Evolutionary conservation across 2,888 invertebrate genomes (phyloP), one percentile per base, ranked within the genome.

Genomic region (Clitarchus hookeri): DNA sequence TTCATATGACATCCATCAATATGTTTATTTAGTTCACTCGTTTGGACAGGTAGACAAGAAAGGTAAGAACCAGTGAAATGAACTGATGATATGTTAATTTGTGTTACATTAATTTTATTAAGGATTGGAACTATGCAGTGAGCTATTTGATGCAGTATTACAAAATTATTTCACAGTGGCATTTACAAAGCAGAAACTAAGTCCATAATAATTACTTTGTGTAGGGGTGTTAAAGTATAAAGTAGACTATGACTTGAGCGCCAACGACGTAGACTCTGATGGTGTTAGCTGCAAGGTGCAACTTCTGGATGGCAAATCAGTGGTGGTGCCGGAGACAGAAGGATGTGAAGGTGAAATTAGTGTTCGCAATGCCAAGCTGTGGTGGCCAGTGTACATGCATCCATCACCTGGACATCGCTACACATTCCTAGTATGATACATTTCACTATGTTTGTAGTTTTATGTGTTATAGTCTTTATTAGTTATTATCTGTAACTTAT

Each of bases 351-450:
- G 90, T 19, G 87, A 84, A n/a, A 77, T 90, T 16, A 65, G 36
- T 26, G 86, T 90, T 19, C 48, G 85, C 16, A 85, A 89, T 54
- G 88, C 89, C 23, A 88, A 87, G 9, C 87, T 89, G 13, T 90
- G 90, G 90, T 90, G 90, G 90, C 89, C 89, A 48, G 85, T 87
- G 48, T 86, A 87, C 78, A 89, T 88, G 83, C 85, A 88, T 44
- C 85, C 88, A 23, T 84, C 86, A 6, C 88, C 89, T 12, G 90
- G 89, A 26, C 88, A 89, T 84, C 87, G 89, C 13, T 90, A 90
- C 86, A 89, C 87, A 23, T 86, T 90, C 16, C 87, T 89, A 87
- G 90, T 90, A 87, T 65, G 65, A 23, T 16, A 65, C 65, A 65
- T 65, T 19, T 65, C 19, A 19, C 65, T n/a, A 16, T 65, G 65